A percentile compares a stretch with the other conserved stretches of the same genome.
phyloP scores from a whole-genome alignment of 2,113 vertebrate species.

The Sinocyclocheilus anophthalmus region DNA sequence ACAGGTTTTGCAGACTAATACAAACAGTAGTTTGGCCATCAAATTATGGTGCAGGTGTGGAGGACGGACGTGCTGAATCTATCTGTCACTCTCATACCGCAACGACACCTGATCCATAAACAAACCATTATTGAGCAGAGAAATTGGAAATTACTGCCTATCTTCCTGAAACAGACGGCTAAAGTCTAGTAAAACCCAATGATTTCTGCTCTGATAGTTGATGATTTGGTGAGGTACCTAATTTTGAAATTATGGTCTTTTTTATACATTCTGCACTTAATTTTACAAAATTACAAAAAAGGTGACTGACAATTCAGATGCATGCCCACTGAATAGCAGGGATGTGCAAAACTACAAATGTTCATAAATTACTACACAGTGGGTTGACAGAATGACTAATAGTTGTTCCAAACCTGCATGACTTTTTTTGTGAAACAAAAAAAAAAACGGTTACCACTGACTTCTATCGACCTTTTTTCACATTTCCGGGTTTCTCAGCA shows the following conservation, averaged over 20 bases:
- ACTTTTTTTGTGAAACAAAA: not conserved
- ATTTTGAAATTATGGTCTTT: not conserved
- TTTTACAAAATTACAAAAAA: not conserved
- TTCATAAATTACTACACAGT: not conserved
- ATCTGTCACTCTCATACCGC: conserved; percentile 29
- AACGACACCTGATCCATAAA: not conserved
- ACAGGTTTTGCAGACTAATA: conserved; percentile 17
- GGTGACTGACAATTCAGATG: not conserved
- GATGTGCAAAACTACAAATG: not conserved
- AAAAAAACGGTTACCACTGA: not conserved
- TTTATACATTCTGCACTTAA: not conserved
- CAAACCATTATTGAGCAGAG: conserved; percentile 19
- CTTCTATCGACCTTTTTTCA: too few relatives aligned
- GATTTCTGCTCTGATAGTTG: conserved; percentile 1
- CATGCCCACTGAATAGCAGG: not conserved
- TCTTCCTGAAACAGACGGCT: conserved; percentile 30
- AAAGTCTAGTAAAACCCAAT: not conserved
- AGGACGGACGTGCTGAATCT: conserved; percentile 7
- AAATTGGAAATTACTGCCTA: conserved; percentile 48
- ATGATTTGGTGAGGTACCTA: not conserved
- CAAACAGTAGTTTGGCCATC: not conserved
- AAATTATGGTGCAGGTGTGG: conserved; percentile 14
- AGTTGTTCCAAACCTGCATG: not conserved
- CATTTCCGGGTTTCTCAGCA: too few relatives aligned
- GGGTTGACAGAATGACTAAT: not conserved